Base-by-base conservation (phyloP, 1,140 invertebrate genomes). In the Brachionus calyciflorus region DNA sequence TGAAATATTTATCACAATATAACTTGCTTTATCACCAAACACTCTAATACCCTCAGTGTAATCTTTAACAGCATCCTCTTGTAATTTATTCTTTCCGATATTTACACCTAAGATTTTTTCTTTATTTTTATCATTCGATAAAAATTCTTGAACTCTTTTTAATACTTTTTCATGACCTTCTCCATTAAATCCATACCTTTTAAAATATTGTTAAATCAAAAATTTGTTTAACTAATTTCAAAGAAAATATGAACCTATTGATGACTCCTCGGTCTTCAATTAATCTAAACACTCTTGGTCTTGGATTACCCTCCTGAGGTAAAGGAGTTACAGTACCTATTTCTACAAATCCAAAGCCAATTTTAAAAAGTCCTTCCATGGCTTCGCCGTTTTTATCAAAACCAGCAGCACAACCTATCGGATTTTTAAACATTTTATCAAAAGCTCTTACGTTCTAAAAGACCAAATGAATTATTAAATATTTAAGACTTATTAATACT, bases 361-460 rank as follows among this genome's bases (percentile, higher is more conserved):
- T 86, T 80, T 90, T 89, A 55, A 89, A 87, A 28, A 99, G 83
- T 0, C 92, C 91, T 77, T 89, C 83, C 1, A 97, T 87, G 26
- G 92, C 93, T 87, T 98, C 93, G 9, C 89, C 96, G 85, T 98
- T 90, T 83, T 99, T 99, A 83, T 99, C 96, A 87, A 98, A 98
- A 2, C 96, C 96, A 78, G 96, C 96, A 55, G 96, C 96, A 79
- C 98, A 90, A 33, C 96, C 96, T 80, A 99, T 82, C 0, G 95
- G 95, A 87, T 96, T 97, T 77, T 86, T 85, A 57, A 98, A 90
- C 17, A 90, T 81, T 77, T 79, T 63, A 4, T 88, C 88, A 19
- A 57, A 30, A 80, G 81, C 44, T 46, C 26, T 49, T 14, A 37
- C 68, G 44, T 44, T 68, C 57, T 77, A 40, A 30, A 19, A 53